Conservation (phyloP, 1,140 invertebrate genomes). For the Anastrepha obliqua region DNA sequence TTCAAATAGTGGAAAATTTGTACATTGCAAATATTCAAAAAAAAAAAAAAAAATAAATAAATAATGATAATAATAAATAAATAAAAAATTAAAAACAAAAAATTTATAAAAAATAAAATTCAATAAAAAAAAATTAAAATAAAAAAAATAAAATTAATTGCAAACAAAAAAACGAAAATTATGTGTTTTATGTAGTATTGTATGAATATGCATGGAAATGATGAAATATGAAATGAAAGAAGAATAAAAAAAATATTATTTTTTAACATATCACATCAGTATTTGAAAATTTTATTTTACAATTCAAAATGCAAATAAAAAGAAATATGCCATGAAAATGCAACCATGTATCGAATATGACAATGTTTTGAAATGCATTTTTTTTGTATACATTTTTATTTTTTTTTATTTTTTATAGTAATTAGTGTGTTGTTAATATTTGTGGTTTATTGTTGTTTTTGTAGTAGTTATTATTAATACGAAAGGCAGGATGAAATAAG, state of each 20-base stretch:
- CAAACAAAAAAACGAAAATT: no score
- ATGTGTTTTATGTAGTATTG: background rate
- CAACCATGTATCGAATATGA: background rate
- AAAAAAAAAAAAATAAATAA: background rate
- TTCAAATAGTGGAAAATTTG: background rate
- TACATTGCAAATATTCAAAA: background rate
- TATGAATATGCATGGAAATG: background rate
- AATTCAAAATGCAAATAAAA: background rate
- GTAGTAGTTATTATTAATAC: constrained; percentile 29
- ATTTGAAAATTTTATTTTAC: background rate
- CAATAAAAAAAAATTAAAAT: background rate
- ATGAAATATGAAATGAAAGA: constrained; percentile 1
- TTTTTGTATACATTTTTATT: background rate
- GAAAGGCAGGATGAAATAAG: constrained; percentile 43
- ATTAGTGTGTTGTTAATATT: background rate
- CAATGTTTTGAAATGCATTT: background rate
- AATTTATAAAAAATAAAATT: background rate
- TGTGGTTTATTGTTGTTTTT: constrained; percentile 12
- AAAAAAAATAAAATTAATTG: background rate
- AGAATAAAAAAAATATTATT: background rate
- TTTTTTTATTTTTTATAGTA: background rate
- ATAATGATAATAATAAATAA: background rate
- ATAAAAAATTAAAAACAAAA: background rate
- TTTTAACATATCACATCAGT: background rate
- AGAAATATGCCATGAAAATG: background rate